A percentile compares a stretch with the other conserved stretches of the same genome.
These are phyloP conservation scores for Scaptomyza graminum DNA, from an alignment of 1,140 invertebrate genomes.

Conservation along the genomic window DNA sequence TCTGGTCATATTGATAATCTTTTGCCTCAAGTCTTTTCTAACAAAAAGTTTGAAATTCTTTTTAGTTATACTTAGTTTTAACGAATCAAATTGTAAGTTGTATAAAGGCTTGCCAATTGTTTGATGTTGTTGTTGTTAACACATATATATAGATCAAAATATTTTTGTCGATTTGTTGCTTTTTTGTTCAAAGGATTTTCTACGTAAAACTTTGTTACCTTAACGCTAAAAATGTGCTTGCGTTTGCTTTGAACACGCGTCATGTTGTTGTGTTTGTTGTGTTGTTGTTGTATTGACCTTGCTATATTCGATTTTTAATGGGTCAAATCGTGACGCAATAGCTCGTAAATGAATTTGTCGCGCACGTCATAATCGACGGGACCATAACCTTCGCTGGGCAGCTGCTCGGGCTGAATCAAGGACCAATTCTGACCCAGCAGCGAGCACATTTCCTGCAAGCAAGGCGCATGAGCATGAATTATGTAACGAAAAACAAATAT, in stretches of 20 bases:
- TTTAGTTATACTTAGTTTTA: slow-evolving; percentile 47
- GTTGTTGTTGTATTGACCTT: slow-evolving; percentile 47
- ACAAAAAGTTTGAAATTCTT: slow-evolving; percentile 38
- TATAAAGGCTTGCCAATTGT: slow-evolving; percentile 63
- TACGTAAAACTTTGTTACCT: slow-evolving; percentile 54
- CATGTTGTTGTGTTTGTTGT: slow-evolving; percentile 54
- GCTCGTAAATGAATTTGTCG: slow-evolving; percentile 77
- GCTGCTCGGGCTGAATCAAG: slow-evolving; percentile 72
- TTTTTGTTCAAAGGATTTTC: slow-evolving; percentile 39
- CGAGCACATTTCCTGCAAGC: slow-evolving; percentile 83
- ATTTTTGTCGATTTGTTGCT: slow-evolving; percentile 37
- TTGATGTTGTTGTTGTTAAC: slow-evolving; percentile 12
- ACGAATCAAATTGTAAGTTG: slow-evolving; percentile 48
- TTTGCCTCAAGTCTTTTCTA: slow-evolving; percentile 72
- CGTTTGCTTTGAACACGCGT: slow-evolving; percentile 71
- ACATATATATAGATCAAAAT: slow-evolving; percentile 46
- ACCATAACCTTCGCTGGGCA: slow-evolving; percentile 81
- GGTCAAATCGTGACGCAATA: slow-evolving; percentile 71
- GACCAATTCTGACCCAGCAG: slow-evolving; percentile 84
- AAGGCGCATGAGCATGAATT: slow-evolving; percentile 7
- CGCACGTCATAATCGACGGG: slow-evolving; percentile 70
- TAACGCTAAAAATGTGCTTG: slow-evolving; percentile 59
- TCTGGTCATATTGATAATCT: slow-evolving; percentile 28
- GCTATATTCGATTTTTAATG: slow-evolving; percentile 51
- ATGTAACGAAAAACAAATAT: background rate